Base-by-base conservation (phyloP, 2,113 vertebrate genomes). In the Riparia riparia region DNA sequence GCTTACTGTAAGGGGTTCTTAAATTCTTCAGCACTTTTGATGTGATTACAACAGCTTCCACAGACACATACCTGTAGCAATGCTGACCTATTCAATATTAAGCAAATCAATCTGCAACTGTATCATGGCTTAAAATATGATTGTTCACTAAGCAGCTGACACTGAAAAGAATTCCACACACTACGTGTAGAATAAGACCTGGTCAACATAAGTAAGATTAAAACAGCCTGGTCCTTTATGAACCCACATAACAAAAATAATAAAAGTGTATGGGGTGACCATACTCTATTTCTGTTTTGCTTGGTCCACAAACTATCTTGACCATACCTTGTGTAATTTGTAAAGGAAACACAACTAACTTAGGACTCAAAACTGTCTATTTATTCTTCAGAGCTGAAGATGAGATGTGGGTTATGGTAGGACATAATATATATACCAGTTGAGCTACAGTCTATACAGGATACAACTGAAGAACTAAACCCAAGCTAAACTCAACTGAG, bases 261-360 rank as follows among this genome's bases (percentile, higher is more conserved):
- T 17, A 47, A 10, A 77, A 66, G 50, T 39, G 37, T 91, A 78
- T 95, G 86, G 44, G 88, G 50, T 86, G 80, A 96, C 58, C 17
- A 70, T 34, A 17, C 26, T 92, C 28, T 47, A 57, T 77, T 81
- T 95, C 90, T 92, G 53, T 66, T 94, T 97, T 93, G 66, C 69
- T 96, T 93, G 34, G 22, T 83, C 63, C 60, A 37, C 34, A 93
- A 93, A 95, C 45, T 64, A 90, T 81, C 87, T 81, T 96, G 71
- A 91, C 56, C 73, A 41, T 56, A 19, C 9, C 50, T 89, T 66
- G 76, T 71, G 65, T 54, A 65, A 85, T 78, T 69, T 32, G 19
- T 90, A 95, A 95, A 90, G 79, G 68, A 96, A 79, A 45, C 2
- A 8, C 19, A 44, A 83, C 39, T 93, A 89, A 93, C 4, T 76